Conservation (phyloP, 37 sponge, comb jelly and placozoan genomes). For the Mnemiopsis leidyi region DNA sequence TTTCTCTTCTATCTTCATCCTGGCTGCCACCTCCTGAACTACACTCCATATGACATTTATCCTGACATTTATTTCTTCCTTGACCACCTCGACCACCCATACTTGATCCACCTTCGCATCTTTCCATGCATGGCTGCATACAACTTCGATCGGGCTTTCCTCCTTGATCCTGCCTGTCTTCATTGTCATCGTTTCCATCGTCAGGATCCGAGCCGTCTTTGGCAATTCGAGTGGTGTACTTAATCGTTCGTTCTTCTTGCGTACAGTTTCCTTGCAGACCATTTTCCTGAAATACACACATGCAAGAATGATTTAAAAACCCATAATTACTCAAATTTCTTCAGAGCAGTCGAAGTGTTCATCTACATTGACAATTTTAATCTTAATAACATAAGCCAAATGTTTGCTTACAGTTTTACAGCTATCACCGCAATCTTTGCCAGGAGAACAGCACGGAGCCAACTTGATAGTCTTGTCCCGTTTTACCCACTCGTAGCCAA, state of each 20-base stretch:
- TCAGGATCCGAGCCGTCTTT: not conserved
- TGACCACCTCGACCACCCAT: not conserved
- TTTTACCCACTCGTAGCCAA: not conserved
- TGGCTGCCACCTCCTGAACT: not conserved
- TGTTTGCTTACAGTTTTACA: conserved; percentile 25
- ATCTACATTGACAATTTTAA: too few relatives aligned
- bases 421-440: conserved; percentile 25
- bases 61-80: not conserved
- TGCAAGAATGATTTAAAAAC: too few relatives aligned
- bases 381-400: too few relatives aligned
- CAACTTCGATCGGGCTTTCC: not conserved
- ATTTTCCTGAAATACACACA: not conserved
- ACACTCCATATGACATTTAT: not conserved
- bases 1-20: not conserved
- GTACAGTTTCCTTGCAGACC: not conserved
- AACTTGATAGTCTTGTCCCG: not conserved
- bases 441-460: conserved; percentile 14
- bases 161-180: too few relatives aligned
- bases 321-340: too few relatives aligned
- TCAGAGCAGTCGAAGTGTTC: too few relatives aligned
- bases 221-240: not conserved
- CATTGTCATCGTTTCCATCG: not conserved
- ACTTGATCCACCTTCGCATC: not conserved
- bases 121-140: not conserved
- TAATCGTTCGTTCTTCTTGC: not conserved